Evolutionary conservation across 2,888 invertebrate genomes (phyloP).

Genomic region (Orthosia gracilis): DNA sequence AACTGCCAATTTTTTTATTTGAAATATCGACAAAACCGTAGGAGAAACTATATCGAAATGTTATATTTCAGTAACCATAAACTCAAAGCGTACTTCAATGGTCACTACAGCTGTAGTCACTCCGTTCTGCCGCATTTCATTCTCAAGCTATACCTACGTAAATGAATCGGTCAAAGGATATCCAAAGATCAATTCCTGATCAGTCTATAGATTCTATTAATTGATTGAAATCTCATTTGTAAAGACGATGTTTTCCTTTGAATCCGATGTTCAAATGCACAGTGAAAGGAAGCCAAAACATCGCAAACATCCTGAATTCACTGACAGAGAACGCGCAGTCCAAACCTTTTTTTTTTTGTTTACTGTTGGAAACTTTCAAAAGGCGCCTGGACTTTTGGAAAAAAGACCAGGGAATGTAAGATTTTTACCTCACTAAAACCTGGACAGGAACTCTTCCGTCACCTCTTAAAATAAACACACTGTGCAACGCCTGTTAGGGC

Average conservation of each 20-base stretch:
- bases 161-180: background rate
- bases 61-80: background rate
- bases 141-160: background rate
- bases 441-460: no score
- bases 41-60: background rate
- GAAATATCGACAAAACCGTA: no score
- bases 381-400: no score
- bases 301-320: no score
- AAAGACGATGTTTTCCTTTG: conserved; percentile 7
- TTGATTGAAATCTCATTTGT: background rate
- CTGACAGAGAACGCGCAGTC: no score
- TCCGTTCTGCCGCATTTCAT: background rate
- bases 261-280: background rate
- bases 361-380: no score
- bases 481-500: no score
- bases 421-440: no score
- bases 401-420: no score
- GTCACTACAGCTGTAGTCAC: background rate
- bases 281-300: background rate
- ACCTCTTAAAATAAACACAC: no score
- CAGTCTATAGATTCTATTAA: background rate
- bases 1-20: no score
- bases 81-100: background rate
- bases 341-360: no score
- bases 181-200: background rate